Conservation (phyloP, 2,888 invertebrate genomes). For the Zaprionus lineosus region DNA sequence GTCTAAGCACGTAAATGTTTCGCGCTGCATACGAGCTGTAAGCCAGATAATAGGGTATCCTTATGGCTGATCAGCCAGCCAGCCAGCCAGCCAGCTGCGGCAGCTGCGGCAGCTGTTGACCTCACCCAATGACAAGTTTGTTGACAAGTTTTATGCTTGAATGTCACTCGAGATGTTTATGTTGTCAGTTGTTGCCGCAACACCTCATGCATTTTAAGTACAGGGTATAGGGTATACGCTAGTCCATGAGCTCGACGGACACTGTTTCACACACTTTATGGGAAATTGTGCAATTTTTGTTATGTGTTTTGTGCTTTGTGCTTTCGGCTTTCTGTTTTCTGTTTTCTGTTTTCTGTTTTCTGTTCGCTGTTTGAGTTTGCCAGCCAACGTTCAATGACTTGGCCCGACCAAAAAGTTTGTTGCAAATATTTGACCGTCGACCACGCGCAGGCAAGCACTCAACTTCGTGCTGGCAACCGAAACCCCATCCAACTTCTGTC, state of each 20-base stretch:
- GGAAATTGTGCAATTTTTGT: conserved; percentile 35
- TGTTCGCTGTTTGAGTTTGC: conserved; percentile 61
- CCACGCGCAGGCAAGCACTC: conserved; percentile 49
- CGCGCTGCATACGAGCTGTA: too few relatives aligned
- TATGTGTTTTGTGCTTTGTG: conserved; percentile 42
- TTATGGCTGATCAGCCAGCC: too few relatives aligned
- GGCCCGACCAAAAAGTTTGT: conserved; percentile 67
- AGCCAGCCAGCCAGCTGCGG: too few relatives aligned
- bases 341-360: conserved; percentile 48
- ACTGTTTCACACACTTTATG: conserved; percentile 9
- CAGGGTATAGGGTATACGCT: conserved; percentile 32
- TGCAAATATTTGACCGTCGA: conserved; percentile 75
- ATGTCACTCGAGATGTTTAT: too few relatives aligned
- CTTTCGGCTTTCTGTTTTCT: too few relatives aligned
- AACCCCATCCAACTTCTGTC: not conserved
- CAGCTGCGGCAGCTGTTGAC: too few relatives aligned
- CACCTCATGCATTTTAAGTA: too few relatives aligned
- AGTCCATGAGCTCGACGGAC: conserved; percentile 12
- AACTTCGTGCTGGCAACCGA: conserved; percentile 19
- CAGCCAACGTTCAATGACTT: conserved; percentile 70
- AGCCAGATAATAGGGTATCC: too few relatives aligned
- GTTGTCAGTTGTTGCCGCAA: too few relatives aligned
- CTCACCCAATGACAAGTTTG: too few relatives aligned
- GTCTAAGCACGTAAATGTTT: too few relatives aligned
- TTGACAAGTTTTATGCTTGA: too few relatives aligned